Percentiles rank a stretch among this genome's conserved stretches.
These are phyloP conservation scores for Syngnathus rostellatus DNA, from an alignment of 2,797 vertebrate species.

Conservation along the genomic window DNA sequence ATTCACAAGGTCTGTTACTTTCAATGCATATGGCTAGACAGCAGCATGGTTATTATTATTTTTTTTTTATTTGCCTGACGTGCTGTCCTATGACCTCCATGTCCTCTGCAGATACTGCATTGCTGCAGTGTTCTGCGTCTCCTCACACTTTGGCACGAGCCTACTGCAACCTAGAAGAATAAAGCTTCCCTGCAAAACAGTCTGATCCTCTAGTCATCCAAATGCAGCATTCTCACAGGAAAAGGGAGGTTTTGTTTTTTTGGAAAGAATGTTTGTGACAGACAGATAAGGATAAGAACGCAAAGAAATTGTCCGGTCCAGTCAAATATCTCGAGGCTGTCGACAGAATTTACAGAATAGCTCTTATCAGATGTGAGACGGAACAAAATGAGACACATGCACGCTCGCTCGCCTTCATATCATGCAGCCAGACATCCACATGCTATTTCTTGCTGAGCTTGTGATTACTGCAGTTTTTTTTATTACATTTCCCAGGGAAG, in stretches of 20 bases:
- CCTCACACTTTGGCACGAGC: conserved; percentile 13
- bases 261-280: conserved; percentile 19
- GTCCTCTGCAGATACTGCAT: conserved; percentile 39
- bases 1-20: background rate
- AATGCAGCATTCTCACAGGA: background rate
- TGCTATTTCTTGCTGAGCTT: conserved; percentile 13
- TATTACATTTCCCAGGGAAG: conserved; percentile 26
- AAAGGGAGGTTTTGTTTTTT: conserved; percentile 9
- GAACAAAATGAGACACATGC: conserved; percentile 26
- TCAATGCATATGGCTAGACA: background rate
- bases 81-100: conserved; percentile 17
- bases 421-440: conserved; percentile 15
- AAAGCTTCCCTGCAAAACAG: background rate
- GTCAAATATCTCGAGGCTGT: conserved; percentile 35
- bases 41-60: background rate
- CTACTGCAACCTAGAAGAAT: conserved; percentile 11
- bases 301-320: conserved; percentile 26
- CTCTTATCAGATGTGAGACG: conserved; percentile 48
- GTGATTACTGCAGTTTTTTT: conserved; percentile 25
- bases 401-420: conserved; percentile 2
- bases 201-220: background rate
- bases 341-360: conserved; percentile 36
- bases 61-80: background rate
- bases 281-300: conserved; percentile 29
- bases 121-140: conserved; percentile 44